phyloP scores from a whole-genome alignment of 2,113 vertebrate genomes.

The Ovis canadensis region DNA sequence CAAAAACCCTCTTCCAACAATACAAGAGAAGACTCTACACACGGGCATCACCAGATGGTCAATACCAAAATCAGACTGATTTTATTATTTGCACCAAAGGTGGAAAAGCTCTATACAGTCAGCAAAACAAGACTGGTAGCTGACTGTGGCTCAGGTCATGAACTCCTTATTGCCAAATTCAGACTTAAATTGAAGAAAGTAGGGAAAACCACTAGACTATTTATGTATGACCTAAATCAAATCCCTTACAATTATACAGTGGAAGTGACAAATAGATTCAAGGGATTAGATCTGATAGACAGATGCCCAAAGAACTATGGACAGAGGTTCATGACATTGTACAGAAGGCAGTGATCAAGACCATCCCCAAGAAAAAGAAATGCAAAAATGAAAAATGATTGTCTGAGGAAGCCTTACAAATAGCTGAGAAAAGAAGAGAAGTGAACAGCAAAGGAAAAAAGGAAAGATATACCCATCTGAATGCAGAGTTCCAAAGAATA shows the following conservation, averaged over 20 bases:
- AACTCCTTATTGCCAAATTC: not conserved
- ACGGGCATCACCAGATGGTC: not conserved
- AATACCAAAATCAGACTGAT: not conserved
- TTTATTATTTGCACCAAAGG: accelerated
- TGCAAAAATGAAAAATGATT: not conserved
- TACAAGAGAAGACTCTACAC: not conserved
- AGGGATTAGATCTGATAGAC: not conserved
- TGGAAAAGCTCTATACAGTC: not conserved
- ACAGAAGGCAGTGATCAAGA: not conserved
- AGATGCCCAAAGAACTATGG: not conserved
- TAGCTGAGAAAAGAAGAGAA: not conserved
- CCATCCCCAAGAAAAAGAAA: not conserved
- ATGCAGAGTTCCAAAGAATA: not conserved
- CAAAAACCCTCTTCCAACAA: not conserved
- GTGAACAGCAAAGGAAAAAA: not conserved
- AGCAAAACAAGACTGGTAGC: not conserved
- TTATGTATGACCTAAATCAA: not conserved
- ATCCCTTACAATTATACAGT: not conserved
- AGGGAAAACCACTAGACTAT: not conserved
- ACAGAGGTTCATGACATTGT: not conserved
- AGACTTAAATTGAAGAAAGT: not conserved
- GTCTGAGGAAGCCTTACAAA: not conserved
- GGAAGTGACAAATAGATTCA: not conserved
- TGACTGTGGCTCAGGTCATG: not conserved
- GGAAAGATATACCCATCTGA: not conserved